Percentiles rank a stretch among this genome's conserved stretches.
Conservation (phyloP, 2,888 invertebrate species). For the Hanleya hanleyi region DNA sequence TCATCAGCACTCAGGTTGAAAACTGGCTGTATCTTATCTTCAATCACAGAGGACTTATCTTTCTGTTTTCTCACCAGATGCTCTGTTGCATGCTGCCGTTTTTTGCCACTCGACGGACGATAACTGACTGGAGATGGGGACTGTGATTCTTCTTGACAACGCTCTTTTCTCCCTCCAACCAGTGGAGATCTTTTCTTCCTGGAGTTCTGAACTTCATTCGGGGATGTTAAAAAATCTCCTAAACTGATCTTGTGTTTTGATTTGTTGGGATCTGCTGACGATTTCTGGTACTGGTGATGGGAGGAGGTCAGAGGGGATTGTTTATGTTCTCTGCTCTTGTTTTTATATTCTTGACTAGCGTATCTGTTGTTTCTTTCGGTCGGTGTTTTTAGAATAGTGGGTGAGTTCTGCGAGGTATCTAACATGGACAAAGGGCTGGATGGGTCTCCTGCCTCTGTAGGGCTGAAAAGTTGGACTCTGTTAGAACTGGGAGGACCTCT, state of each 20-base stretch:
- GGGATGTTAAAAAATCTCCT: conserved; percentile 57
- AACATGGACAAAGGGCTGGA: not conserved
- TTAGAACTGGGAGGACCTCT: conserved; percentile 33
- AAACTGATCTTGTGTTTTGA: conserved; percentile 56
- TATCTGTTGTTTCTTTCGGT: not conserved
- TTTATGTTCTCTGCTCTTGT: not conserved
- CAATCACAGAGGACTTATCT: not conserved
- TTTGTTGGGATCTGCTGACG: not conserved
- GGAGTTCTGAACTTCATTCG: conserved; percentile 38
- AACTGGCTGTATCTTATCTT: conserved; percentile 28
- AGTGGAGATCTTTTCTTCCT: conserved; percentile 52
- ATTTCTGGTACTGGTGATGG: too few relatives aligned
- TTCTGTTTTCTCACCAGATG: conserved; percentile 6
- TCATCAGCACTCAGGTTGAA: conserved; percentile 56
- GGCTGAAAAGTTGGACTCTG: conserved; percentile 57
- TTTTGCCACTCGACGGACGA: conserved; percentile 39
- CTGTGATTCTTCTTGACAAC: conserved; percentile 8
- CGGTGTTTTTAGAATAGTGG: not conserved
- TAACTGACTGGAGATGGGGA: conserved; percentile 39
- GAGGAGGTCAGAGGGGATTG: not conserved
- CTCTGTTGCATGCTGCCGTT: conserved; percentile 34
- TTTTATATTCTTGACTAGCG: not conserved
- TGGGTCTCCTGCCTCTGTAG: conserved; percentile 39
- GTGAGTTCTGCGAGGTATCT: not conserved
- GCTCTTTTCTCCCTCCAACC: not conserved